These are phyloP conservation scores for Palloptera scutellata DNA, from an alignment of 2,888 invertebrate genomes.

Conservation along the genomic window DNA sequence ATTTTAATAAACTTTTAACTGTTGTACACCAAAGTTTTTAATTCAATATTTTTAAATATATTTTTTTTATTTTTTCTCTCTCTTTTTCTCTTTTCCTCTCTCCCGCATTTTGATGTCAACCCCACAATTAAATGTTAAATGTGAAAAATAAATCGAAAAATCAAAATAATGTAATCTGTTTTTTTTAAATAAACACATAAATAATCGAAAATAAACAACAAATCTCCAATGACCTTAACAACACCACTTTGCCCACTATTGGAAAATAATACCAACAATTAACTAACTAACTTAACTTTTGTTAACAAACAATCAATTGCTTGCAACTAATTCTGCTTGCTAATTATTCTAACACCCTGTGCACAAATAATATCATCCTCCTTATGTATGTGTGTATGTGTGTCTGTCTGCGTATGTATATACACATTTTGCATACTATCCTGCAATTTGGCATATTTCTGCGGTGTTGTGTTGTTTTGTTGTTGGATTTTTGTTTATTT, in stretches of 20 bases:
- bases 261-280: not conserved
- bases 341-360: not conserved
- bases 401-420: constrained; percentile 33
- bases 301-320: constrained; percentile 8
- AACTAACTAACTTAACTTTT: not conserved
- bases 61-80: constrained; percentile 34
- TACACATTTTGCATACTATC: constrained; percentile 12
- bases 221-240: constrained; percentile 11
- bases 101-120: constrained; percentile 26
- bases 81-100: constrained; percentile 29
- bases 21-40: constrained; percentile 36
- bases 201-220: not conserved
- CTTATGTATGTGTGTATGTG: constrained; percentile 19
- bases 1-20: constrained; percentile 30
- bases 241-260: constrained; percentile 2
- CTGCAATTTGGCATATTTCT: not conserved
- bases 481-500: constrained; percentile 26
- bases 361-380: no score
- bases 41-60: constrained; percentile 26
- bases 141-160: constrained; percentile 18
- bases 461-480: constrained; percentile 1
- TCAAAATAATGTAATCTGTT: not conserved
- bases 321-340: constrained; percentile 1
- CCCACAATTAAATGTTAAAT: constrained; percentile 12
- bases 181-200: not conserved